These are phyloP conservation scores for Phalanger gymnotis DNA, from an alignment of 2,797 vertebrate species.

Conservation along the genomic window DNA sequence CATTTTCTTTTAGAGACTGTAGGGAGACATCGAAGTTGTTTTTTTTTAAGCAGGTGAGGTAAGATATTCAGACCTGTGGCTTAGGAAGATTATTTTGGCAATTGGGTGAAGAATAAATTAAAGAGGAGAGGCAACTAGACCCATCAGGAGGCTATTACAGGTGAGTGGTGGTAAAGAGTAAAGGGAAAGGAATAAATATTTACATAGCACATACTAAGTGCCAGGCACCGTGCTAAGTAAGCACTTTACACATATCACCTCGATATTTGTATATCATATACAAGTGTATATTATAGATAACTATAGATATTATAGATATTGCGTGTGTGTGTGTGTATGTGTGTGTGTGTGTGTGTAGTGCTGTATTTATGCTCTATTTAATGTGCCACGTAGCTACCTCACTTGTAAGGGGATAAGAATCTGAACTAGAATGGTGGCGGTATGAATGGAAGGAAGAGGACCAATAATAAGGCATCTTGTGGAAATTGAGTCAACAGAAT, in stretches of 20 bases:
- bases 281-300: neutral
- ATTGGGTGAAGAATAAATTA: neutral
- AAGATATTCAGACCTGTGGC: neutral
- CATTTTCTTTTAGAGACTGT: neutral
- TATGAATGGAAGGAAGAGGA: neutral
- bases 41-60: neutral
- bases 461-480: neutral
- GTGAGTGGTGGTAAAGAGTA: neutral
- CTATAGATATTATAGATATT: neutral
- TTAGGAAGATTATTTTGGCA: neutral
- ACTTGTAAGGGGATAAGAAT: neutral
- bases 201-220: neutral
- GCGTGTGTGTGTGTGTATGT: no score
- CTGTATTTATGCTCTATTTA: neutral
- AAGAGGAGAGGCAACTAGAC: neutral
- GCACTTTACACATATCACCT: neutral
- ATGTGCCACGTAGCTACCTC: neutral
- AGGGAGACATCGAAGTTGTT: neutral
- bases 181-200: neutral
- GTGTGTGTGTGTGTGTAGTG: neutral
- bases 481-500: neutral
- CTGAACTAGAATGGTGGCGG: neutral
- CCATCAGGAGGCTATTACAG: neutral
- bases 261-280: neutral
- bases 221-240: neutral